Evolutionary conservation across 2,113 vertebrate species (phyloP).

Genomic region (Xiphias gladius): DNA sequence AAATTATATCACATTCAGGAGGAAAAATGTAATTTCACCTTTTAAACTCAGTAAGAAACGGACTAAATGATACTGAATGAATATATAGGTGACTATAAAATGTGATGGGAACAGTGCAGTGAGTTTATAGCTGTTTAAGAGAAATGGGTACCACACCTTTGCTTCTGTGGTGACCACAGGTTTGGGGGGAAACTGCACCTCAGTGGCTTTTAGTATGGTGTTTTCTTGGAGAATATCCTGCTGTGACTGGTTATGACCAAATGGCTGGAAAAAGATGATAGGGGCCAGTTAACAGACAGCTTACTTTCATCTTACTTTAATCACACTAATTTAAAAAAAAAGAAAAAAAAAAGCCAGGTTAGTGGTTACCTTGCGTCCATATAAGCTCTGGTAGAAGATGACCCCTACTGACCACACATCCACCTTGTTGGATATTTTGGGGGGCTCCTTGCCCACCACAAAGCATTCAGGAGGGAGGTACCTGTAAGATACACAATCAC

Average conservation of each 20-base stretch:
- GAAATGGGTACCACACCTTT: constrained; percentile 84
- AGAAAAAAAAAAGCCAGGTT: background rate
- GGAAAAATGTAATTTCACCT: background rate
- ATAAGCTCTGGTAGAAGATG: constrained; percentile 98
- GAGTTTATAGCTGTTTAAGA: background rate
- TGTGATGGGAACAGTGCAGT: background rate
- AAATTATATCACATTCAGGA: too few species aligned
- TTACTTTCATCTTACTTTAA: background rate
- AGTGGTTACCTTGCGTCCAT: constrained; percentile 92
- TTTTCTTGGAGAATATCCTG: constrained; percentile 97
- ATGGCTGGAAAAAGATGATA: constrained; percentile 84
- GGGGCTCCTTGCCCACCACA: constrained; percentile 94
- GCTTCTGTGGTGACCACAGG: constrained; percentile 95
- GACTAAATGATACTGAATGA: background rate
- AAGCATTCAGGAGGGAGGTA: constrained; percentile 97
- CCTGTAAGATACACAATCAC: constrained; percentile 76
- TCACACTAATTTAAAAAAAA: background rate
- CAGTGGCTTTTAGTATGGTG: constrained; percentile 96
- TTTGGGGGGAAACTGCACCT: constrained; percentile 96
- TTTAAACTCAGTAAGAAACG: background rate
- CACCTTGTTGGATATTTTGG: constrained; percentile 98
- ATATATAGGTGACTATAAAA: background rate
- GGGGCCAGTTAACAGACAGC: background rate
- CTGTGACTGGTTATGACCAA: constrained; percentile 96
- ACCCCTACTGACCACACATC: constrained; percentile 97